A percentile compares a stretch with the other conserved stretches of the same genome.
phyloP scores from a whole-genome alignment of 2,113 vertebrate genomes.

The Platysteira castanea region DNA sequence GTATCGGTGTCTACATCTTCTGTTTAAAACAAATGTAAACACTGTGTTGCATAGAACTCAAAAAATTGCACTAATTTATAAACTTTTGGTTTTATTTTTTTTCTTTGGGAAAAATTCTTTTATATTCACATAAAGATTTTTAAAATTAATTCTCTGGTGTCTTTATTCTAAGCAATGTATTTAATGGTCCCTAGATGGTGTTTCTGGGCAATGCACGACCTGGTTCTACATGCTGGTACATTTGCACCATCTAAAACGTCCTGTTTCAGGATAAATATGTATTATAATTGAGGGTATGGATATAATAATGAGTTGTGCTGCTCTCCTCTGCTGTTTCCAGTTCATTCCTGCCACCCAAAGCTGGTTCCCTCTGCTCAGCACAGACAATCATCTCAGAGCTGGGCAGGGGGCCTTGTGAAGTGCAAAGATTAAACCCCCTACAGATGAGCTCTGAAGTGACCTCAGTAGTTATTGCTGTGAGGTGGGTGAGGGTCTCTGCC shows the following conservation, averaged over 20 bases:
- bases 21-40: slow-evolving; percentile 36
- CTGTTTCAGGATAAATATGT: rapidly evolving
- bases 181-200: too few species aligned
- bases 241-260: background rate
- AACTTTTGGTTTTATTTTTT: slow-evolving; percentile 27
- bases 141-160: background rate
- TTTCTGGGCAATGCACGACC: background rate
- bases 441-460: background rate
- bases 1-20: background rate
- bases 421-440: background rate
- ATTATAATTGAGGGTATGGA: rapidly evolving
- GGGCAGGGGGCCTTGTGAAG: background rate
- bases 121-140: slow-evolving; percentile 68
- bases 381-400: background rate
- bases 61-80: slow-evolving; percentile 69
- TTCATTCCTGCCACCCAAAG: background rate
- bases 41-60: slow-evolving; percentile 30
- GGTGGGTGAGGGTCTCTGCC: background rate
- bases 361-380: background rate
- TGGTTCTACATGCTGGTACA: background rate
- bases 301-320: background rate
- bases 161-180: background rate
- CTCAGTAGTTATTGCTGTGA: background rate
- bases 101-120: slow-evolving; percentile 55
- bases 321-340: background rate